Evolutionary conservation across 2,797 vertebrate species (phyloP), one percentile per base, ranked within the genome.

Genomic region (Triplophysa yarkandensis): DNA sequence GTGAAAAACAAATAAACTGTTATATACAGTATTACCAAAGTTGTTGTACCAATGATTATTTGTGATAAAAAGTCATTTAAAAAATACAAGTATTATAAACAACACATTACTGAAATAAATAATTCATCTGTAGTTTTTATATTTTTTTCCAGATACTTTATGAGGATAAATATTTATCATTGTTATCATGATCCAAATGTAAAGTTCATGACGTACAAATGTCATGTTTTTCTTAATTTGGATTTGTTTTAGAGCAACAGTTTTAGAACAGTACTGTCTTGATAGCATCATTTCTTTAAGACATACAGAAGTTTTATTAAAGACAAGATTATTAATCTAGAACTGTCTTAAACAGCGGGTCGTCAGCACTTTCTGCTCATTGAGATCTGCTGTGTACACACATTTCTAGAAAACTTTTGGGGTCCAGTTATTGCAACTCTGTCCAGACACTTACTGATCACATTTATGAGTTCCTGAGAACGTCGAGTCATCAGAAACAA

Each of bases 401-500:
- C 10, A 71, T 73, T 21, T 28, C 8, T 46, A n/a, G n/a, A 4
- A 34, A 14, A 48, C 41, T 34, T 54, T 68, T 44, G 19, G 41
- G 43, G 19, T 64, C 32, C 16, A 46, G 16, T 44, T 44, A 34
- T 11, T 44, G 21, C 41, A 50, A 58, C 41, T 10, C 21, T 8
- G 34, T n/a, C 28, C 43, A 34, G 43, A 2, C 57, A 14, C 57
- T 32, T 48, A 71, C 62, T 39, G 19, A 57, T 54, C 43, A 5
- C 8, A 1, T 36, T 70, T 57, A 64, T 64, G 68, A 48, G 68
- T 25, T n/a, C 14, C 39, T 19, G 8, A 1, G 50, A 57, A 21
- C 74, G 76, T 77, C 81, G 83, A 86, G 74, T 72, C 34, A 41
- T 69, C 61, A 44, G 43, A 82, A 83, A 57, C 57, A 6, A 21